A percentile compares a stretch with the other conserved stretches of the same genome.
phyloP scores from a whole-genome alignment of 2,888 invertebrate genomes.

The Heliconius erato region DNA sequence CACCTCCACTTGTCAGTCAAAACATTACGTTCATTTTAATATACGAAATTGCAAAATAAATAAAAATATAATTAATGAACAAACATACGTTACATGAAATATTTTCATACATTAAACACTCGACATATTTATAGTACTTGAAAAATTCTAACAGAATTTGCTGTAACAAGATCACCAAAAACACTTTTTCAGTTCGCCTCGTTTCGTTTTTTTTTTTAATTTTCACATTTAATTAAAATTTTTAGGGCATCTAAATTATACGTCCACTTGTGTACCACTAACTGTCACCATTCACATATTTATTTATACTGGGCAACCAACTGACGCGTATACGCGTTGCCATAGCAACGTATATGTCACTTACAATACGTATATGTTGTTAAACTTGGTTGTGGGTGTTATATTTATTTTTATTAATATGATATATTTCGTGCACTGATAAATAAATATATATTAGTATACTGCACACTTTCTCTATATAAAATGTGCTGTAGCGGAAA shows the following conservation, averaged over 20 bases:
- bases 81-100: background rate
- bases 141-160: constrained; percentile 19
- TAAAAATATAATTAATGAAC: background rate
- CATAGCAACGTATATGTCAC: no score
- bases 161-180: constrained; percentile 4
- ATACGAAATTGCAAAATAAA: background rate
- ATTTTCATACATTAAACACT: constrained; percentile 16
- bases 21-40: no score
- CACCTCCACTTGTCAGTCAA: no score
- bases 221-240: constrained; percentile 5
- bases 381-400: no score
- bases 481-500: no score
- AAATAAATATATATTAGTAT: no score
- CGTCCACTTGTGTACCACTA: background rate
- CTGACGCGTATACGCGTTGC: no score
- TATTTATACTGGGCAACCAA: background rate
- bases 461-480: no score
- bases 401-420: background rate
- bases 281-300: background rate
- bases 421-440: background rate
- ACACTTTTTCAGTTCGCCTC: background rate
- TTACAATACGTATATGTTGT: no score
- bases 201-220: background rate
- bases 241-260: background rate
- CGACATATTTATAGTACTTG: background rate